These are phyloP conservation scores for Catamblyrhynchus diadema DNA, from an alignment of 2,797 vertebrate genomes.

Conservation along the genomic window DNA sequence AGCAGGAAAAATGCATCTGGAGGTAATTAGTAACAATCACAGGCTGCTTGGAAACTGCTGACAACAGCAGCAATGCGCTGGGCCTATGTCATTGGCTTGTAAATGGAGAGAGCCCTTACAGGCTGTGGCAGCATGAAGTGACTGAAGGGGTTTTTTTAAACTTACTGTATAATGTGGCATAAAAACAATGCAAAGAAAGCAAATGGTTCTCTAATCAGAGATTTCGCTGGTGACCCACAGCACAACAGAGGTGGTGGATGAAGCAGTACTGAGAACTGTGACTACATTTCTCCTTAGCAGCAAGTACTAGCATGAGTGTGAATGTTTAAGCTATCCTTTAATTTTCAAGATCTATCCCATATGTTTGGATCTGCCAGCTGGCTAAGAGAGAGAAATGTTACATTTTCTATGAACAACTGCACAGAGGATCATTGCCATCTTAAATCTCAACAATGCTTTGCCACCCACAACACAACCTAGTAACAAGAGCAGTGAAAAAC, in stretches of 20 bases:
- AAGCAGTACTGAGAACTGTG: neutral
- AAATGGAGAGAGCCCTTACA: slow-evolving; percentile 53
- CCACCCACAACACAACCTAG: neutral
- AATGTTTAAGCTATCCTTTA: neutral
- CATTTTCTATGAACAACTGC: neutral
- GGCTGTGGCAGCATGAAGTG: slow-evolving; percentile 45
- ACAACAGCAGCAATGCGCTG: slow-evolving; percentile 57
- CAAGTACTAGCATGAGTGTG: neutral
- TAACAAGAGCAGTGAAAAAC: neutral
- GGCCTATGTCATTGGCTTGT: slow-evolving; percentile 58
- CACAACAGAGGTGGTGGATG: neutral
- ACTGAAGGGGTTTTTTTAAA: neutral
- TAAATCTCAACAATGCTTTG: neutral
- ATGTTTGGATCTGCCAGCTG: neutral
- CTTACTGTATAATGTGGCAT: slow-evolving; percentile 66
- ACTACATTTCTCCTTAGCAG: neutral
- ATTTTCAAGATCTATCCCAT: neutral
- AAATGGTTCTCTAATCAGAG: slow-evolving; percentile 17
- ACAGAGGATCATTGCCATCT: neutral
- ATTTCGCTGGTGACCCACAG: neutral
- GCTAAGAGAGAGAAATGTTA: neutral
- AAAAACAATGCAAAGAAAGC: slow-evolving; percentile 45
- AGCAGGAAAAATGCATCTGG: slow-evolving; percentile 70
- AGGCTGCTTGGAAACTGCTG: slow-evolving; percentile 68
- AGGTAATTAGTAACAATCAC: slow-evolving; percentile 77